Conservation (phyloP, 2,797 vertebrate species). For the Eulemur rubriventer region DNA sequence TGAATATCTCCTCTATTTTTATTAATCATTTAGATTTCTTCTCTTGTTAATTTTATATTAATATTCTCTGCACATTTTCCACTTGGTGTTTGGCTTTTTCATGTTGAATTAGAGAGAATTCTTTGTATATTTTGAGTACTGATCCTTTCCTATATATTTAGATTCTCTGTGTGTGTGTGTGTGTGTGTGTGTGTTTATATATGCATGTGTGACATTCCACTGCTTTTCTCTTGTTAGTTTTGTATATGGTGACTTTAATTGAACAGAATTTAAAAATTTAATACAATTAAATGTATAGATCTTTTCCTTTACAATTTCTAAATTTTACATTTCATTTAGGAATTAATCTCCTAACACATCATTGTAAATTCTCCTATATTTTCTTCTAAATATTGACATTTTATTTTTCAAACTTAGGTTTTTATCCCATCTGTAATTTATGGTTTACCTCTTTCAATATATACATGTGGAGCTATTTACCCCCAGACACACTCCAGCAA, state of each 20-base stretch:
- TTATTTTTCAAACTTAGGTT: neutral
- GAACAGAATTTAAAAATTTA: neutral
- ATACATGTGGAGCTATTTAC: neutral
- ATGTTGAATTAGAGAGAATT: neutral
- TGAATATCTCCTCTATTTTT: neutral
- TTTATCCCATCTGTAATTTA: neutral
- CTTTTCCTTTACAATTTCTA: neutral
- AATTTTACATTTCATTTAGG: constrained; percentile 43
- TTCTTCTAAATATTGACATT: neutral
- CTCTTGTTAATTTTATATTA: constrained; percentile 4
- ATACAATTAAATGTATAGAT: neutral
- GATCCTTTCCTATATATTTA: neutral
- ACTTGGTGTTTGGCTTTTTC: neutral
- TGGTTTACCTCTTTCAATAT: neutral
- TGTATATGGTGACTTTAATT: neutral
- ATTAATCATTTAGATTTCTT: neutral
- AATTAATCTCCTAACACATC: neutral
- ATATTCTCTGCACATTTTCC: neutral
- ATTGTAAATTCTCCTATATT: neutral
- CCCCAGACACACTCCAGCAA: neutral
- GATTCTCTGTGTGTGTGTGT: neutral
- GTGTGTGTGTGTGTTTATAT: neutral
- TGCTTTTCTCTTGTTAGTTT: constrained; percentile 25
- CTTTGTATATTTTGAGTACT: constrained; percentile 24
- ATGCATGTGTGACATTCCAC: neutral